Base-by-base conservation (phyloP, 2,113 vertebrate genomes). In the zebrafish (Danio rerio) region DNA sequence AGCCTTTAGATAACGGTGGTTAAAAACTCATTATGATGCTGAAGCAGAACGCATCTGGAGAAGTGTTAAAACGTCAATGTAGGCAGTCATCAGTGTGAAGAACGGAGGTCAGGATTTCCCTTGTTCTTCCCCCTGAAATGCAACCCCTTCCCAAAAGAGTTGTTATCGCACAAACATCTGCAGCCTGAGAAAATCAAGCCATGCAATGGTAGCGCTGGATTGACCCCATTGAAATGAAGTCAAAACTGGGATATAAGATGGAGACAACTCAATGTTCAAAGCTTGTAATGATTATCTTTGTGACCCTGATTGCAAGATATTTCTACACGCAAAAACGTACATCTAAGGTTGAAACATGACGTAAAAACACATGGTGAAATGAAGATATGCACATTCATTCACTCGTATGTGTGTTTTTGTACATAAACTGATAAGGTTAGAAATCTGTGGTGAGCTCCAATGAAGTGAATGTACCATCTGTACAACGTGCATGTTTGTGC, bases 111-210 rank as follows among this genome's bases (percentile, higher is more conserved):
- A 83, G 76, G 76, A 80, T 82, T 69, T 80, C 58, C 61, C 47
- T 61, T 20, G 7, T 70, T 79, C 45, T 81, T 80, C 43, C 62
- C 31, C 59, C 50, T 65, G 63, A 66, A 70, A n/a, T 45, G 49
- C 66, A 63, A 79, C 63, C 75, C 40, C 6, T 53, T 85, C 61
- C 75, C 68, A 79, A 9, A 47, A 81, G 75, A 45, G 21, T 3
- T 9, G 55, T 81, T 71, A 71, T 78, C 74, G 31, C 73, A 70
- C 55, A 76, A 74, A 85, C 72, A 86, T 49, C 50, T 70, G 70
- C 59, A 68, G 75, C 18, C 53, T 45, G 59, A 49, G 49, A 47
- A 56, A 16, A 55, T 42, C 20, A 50, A 82, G 42, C 40, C 49
- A 16, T 15, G 55, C 4, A 42, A 76, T 1, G 2, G 42, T 47